These are phyloP conservation scores for Tetramorium alpestre DNA, from an alignment of 1,140 invertebrate species.

Conservation along the genomic window DNA sequence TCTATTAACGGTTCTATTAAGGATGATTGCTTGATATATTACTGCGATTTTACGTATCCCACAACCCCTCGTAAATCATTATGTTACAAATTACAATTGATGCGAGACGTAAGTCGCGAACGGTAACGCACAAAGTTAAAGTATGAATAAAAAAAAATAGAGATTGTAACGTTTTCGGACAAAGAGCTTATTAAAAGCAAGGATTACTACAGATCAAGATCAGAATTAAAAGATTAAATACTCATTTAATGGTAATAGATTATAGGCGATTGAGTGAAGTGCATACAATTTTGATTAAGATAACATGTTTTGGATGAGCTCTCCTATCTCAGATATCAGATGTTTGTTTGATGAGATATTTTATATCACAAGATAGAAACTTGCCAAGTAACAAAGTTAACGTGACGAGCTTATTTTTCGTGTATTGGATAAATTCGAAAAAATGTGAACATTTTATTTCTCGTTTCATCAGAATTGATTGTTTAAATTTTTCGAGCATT, in stretches of 20 bases:
- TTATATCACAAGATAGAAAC: neutral
- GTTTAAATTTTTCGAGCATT: neutral
- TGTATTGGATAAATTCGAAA: neutral
- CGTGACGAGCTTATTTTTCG: neutral
- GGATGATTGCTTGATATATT: slow-evolving; percentile 60
- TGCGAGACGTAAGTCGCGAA: neutral
- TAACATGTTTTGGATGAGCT: slow-evolving; percentile 4
- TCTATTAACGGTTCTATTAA: slow-evolving; percentile 58
- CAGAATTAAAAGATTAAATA: neutral
- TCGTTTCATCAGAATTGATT: neutral
- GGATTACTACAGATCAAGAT: neutral
- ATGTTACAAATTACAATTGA: slow-evolving; percentile 1
- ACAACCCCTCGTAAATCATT: slow-evolving; percentile 10
- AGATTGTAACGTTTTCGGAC: neutral
- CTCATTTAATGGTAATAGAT: neutral
- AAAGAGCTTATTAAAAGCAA: neutral
- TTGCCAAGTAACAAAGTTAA: neutral
- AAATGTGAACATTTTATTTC: neutral
- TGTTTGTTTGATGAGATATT: neutral
- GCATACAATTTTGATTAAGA: neutral
- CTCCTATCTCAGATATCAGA: neutral
- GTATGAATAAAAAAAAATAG: slow-evolving; percentile 2
- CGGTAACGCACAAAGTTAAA: neutral
- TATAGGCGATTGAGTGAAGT: neutral
- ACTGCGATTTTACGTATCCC: slow-evolving; percentile 1